Evolutionary conservation across 2,888 invertebrate genomes (phyloP), one percentile per base, ranked within the genome.

Genomic region (Mystacides longicornis): DNA sequence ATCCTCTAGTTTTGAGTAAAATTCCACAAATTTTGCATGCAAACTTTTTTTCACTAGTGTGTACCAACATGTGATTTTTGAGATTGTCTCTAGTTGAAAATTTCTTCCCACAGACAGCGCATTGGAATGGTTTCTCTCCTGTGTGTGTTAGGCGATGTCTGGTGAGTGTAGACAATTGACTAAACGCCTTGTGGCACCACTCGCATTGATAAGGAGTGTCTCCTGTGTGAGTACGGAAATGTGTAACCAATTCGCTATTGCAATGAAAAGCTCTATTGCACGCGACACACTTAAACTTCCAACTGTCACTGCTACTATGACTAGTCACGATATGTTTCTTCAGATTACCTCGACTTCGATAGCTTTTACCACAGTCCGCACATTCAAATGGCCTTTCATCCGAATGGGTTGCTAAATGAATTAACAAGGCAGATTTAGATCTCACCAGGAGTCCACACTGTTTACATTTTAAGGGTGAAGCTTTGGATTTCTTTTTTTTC

Each of bases 51-150:
- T 54, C 80, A 31, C 79, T 69, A 2, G 67, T 71, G 63, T 77
- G 77, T 0, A 74, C 75, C 1, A 63, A 63, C 48, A 69, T 67
- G 59, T 77, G 77, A 52, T 71, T 72, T 7, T 64, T 68, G 1
- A 76, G 67, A 7, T 71, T 65, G 20, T 68, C 67, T 52, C 65
- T 69, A 31, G 73, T 73, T n/a, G 65, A 65, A 63, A 77, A 77
- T 20, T 66, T 67, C 59, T 72, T 74, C 1, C 66, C 67, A 61
- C 77, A 77, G 1, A 68, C 66, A 0, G 67, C 63, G 56, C 77
- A 77, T 1, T 69, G 49, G 55, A 64, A 75, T 1, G 76, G 76
- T 37, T 69, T 71, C 49, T 76, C 75, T 0, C 76, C 76, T 0
- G 76, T 76, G 60, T 77, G 77, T 5, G 68, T 64, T 5, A 73